A percentile compares a stretch with the other conserved stretches of the same genome.
These are phyloP conservation scores for Neoaliturus tenellus DNA, from an alignment of 2,888 invertebrate genomes.

Conservation along the genomic window DNA sequence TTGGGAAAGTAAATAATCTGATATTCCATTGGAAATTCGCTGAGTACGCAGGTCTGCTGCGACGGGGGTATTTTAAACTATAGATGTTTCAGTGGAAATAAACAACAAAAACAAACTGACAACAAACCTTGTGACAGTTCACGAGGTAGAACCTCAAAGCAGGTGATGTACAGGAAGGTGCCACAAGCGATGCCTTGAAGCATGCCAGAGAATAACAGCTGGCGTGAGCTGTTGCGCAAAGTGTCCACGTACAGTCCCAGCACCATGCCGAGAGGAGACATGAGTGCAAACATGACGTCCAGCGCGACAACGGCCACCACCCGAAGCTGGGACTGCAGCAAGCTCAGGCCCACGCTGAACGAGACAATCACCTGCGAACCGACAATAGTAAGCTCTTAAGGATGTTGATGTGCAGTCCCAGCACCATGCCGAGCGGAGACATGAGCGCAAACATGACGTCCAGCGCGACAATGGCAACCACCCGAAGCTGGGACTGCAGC, in stretches of 20 bases:
- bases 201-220: constrained; percentile 70
- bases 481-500: constrained; percentile 72
- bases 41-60: too few species aligned
- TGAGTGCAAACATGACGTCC: constrained; percentile 71
- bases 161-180: constrained; percentile 77
- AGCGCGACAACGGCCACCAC: constrained; percentile 69
- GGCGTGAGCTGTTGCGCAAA: constrained; percentile 63
- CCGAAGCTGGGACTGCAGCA: constrained; percentile 73
- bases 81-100: too few species aligned
- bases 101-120: too few species aligned
- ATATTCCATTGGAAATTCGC: too few species aligned
- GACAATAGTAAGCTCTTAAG: too few species aligned
- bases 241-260: constrained; percentile 73
- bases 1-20: too few species aligned
- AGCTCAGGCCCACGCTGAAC: constrained; percentile 75
- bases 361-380: constrained; percentile 72
- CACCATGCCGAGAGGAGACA: constrained; percentile 74
- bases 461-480: constrained; percentile 68
- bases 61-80: too few species aligned
- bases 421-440: constrained; percentile 73
- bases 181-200: constrained; percentile 77
- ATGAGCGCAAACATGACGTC: constrained; percentile 72
- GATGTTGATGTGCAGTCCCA: constrained; percentile 63
- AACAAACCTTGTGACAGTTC: constrained; percentile 72
- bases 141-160: constrained; percentile 77